Conservation (phyloP, 2,113 vertebrate genomes). For the Arizona elegans region DNA sequence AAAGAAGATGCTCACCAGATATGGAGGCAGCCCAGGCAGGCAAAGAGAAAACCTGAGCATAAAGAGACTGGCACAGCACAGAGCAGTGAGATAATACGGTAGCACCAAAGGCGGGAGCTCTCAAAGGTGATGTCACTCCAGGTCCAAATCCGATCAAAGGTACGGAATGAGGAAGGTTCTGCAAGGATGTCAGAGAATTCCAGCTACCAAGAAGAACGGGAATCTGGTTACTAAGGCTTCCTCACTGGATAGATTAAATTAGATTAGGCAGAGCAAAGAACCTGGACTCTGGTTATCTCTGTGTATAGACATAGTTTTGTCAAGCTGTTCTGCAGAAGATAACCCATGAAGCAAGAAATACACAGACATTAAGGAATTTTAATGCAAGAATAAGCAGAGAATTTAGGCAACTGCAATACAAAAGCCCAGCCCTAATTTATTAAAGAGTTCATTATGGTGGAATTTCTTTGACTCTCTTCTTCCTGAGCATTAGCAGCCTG, state of each 20-base stretch:
- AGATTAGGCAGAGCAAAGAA: not conserved
- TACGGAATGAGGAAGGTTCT: slow-evolving; percentile 66
- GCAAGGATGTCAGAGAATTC: slow-evolving; percentile 76
- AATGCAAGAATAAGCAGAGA: not conserved
- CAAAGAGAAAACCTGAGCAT: slow-evolving; percentile 71
- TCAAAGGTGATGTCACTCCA: slow-evolving; percentile 73
- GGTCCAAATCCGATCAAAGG: slow-evolving; percentile 72
- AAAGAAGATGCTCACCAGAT: slow-evolving; percentile 68
- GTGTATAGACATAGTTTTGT: not conserved
- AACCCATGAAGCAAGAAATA: not conserved
- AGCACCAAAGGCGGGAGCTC: slow-evolving; percentile 71
- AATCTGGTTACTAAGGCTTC: not conserved
- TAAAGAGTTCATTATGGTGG: not conserved
- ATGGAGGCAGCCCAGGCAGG: slow-evolving; percentile 72
- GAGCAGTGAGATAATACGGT: slow-evolving; percentile 71
- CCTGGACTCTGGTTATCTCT: no score
- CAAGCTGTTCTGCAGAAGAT: not conserved
- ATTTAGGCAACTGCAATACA: not conserved
- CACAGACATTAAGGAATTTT: not conserved
- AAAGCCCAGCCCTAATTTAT: not conserved
- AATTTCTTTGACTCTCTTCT: not conserved
- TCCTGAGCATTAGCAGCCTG: not conserved
- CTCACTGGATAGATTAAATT: not conserved
- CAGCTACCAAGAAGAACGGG: slow-evolving; percentile 56
- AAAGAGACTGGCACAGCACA: slow-evolving; percentile 73